These are phyloP conservation scores for Bostrychus sinensis DNA, from an alignment of 2,113 vertebrate species.

Conservation along the genomic window DNA sequence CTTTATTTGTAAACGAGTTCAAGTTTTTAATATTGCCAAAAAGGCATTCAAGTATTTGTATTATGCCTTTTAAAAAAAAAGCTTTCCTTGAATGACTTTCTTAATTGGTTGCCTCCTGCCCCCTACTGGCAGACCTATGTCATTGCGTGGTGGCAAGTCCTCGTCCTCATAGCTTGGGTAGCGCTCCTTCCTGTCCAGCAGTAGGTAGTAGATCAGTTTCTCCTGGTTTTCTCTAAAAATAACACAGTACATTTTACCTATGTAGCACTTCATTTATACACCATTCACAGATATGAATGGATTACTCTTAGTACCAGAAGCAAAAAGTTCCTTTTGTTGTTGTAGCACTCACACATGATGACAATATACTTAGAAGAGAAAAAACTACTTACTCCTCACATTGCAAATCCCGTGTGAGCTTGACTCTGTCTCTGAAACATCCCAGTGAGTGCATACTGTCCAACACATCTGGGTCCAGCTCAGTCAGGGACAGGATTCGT, in stretches of 20 bases:
- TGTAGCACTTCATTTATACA: not conserved
- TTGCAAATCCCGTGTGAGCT: conserved; percentile 88
- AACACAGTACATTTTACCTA: not conserved
- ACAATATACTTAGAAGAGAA: not conserved
- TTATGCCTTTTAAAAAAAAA: conserved; percentile 14
- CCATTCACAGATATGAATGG: not conserved
- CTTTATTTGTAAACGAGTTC: too few relatives aligned
- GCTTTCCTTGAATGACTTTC: not conserved
- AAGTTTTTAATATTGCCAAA: not conserved
- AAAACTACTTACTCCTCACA: conserved; percentile 84
- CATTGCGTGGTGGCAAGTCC: conserved; percentile 89
- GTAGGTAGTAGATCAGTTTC: conserved; percentile 94
- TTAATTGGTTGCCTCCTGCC: conserved; percentile 47
- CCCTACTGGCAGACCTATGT: conserved; percentile 82
- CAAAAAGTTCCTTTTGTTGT: too few relatives aligned
- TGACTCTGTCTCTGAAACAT: conserved; percentile 89
- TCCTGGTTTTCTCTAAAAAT: conserved; percentile 89
- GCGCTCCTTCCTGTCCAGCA: conserved; percentile 91
- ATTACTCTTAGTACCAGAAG: too few relatives aligned
- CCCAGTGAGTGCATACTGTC: conserved; percentile 93
- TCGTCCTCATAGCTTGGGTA: conserved; percentile 95
- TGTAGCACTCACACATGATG: too few relatives aligned
- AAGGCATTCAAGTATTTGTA: too few relatives aligned
- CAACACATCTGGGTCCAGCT: conserved; percentile 90
- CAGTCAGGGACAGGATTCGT: conserved; percentile 84